Conservation (phyloP, 2,888 invertebrate species). For the Shargacucullia verbasci region DNA sequence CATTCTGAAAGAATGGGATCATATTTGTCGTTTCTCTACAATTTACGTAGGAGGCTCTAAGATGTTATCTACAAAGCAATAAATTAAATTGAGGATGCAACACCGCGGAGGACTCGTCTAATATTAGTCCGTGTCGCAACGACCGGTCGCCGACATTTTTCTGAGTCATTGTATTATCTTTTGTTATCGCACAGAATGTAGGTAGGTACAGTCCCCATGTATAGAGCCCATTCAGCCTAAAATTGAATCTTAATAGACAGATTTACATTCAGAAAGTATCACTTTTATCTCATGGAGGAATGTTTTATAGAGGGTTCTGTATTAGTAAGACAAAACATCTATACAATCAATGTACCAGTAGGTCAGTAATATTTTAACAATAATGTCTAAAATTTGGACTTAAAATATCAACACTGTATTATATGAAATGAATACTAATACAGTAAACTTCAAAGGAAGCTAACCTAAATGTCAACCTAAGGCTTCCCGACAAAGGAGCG, state of each 20-base stretch:
- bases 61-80: slow-evolving; percentile 7
- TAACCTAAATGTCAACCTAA: slow-evolving; percentile 24
- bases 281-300: too few relatives aligned
- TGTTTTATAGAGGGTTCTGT: too few relatives aligned
- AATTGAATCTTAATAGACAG: too few relatives aligned
- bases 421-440: too few relatives aligned
- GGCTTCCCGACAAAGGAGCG: slow-evolving; percentile 31
- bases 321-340: too few relatives aligned
- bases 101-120: slow-evolving; percentile 17
- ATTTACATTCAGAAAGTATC: too few relatives aligned
- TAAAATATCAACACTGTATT: too few relatives aligned
- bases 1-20: too few relatives aligned
- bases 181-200: not conserved
- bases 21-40: slow-evolving; percentile 1
- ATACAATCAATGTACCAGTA: too few relatives aligned
- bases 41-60: slow-evolving; percentile 8
- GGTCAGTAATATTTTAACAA: too few relatives aligned
- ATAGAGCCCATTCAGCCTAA: not conserved
- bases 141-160: slow-evolving; percentile 7
- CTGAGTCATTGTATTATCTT: slow-evolving; percentile 3
- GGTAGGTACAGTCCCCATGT: not conserved
- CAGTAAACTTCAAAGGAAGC: slow-evolving; percentile 7
- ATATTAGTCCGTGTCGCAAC: slow-evolving; percentile 27
- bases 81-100: slow-evolving; percentile 50
- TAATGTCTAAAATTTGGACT: too few relatives aligned